Conservation (phyloP, 2,113 vertebrate species). For the Misgurnus mizolepis region DNA sequence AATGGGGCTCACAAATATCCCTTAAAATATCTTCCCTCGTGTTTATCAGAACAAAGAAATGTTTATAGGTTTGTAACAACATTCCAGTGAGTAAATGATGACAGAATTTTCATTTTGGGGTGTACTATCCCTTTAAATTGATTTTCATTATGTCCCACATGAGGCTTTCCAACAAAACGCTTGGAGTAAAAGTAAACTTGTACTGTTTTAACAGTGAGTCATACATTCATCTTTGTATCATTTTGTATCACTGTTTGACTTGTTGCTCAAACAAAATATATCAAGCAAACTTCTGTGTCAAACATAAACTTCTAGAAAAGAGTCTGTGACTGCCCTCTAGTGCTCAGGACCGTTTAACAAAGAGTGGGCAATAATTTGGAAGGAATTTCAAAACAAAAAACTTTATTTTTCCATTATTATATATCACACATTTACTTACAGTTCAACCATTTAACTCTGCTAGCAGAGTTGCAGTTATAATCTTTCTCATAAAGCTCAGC, state of each 20-base stretch:
- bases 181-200: background rate
- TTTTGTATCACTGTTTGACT: no score
- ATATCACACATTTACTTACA: constrained; percentile 63
- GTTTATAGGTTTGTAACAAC: no score
- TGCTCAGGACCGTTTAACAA: background rate
- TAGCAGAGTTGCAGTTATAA: constrained; percentile 57
- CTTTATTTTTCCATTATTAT: constrained; percentile 36
- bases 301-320: background rate
- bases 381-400: constrained; percentile 3
- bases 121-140: background rate
- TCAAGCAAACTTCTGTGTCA: no score
- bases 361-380: background rate
- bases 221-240: background rate
- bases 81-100: no score
- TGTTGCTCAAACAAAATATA: no score
- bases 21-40: no score
- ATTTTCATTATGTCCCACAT: constrained; percentile 9
- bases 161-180: background rate
- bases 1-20: no score
- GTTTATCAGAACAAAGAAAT: no score
- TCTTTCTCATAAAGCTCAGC: constrained; percentile 68
- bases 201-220: background rate
- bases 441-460: constrained; percentile 57
- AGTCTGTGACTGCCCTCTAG: constrained; percentile 35
- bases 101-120: no score